Evolutionary conservation across 2,113 vertebrate species (phyloP), one percentile per base, ranked within the genome.

Genomic region (Sterrhoptilus dennistouni): DNA sequence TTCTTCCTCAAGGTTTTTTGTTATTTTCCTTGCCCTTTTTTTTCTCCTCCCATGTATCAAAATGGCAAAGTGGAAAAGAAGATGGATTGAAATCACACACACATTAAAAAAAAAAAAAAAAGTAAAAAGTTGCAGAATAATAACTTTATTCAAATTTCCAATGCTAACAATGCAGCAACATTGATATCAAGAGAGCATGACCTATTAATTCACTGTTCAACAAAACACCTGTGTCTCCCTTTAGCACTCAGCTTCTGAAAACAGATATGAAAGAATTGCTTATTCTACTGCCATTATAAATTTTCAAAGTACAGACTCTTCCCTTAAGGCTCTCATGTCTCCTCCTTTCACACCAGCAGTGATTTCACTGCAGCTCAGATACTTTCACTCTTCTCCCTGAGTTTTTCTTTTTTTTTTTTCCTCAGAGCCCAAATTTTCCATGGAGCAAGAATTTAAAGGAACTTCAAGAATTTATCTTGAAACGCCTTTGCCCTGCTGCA

Each of bases 101-200:
- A 47, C 1, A 2, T n/a, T n/a, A 2, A 2, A 2, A 59, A 6
- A 7, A 23, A 53, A 7, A 8, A 33, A n/a, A 38, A 1, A 38
- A 63, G 12, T 2, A 10, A 87, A 80, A 50, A 16, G 38, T 5
- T 47, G 12, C 11, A 61, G 60, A 61, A 68, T 36, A 84, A 68
- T 28, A 31, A 27, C 31, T 76, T 49, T 18, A 29, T 54, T 59
- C 12, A 22, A 45, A 38, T 83, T 66, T 57, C 47, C 38, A 72
- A 44, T 42, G 31, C 11, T 52, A 80, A 42, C 5, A 66, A 29
- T 0, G 0, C 24, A 63, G 44, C 71, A 61, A 50, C 12, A 29
- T 52, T 52, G n/a, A 23, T 28, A 69, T 60, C 68, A 59, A 27
- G 2, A 68, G 27, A 56, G 11, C 22, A 25, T 2, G 20, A 63